Percentiles rank a stretch among this genome's conserved stretches.
Evolutionary conservation across 2,113 vertebrate genomes (phyloP).

Genomic region (Vicugna pacos): DNA sequence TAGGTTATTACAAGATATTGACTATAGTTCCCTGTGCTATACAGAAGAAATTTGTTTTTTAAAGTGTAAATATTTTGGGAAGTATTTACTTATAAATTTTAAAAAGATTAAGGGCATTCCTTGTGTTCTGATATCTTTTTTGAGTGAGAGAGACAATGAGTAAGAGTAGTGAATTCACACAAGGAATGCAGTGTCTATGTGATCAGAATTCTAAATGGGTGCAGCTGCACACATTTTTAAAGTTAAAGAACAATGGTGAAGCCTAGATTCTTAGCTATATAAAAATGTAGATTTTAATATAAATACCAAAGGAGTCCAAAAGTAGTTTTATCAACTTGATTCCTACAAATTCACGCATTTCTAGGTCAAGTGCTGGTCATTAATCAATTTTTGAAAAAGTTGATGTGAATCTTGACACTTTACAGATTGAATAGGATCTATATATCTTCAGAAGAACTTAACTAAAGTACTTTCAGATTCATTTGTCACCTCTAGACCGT

Average conservation of each 20-base stretch:
- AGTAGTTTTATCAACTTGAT: slow-evolving; percentile 60
- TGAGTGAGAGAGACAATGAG: not conserved
- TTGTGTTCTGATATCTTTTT: slow-evolving; percentile 15
- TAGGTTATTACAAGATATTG: no score
- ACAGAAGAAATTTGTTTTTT: not conserved
- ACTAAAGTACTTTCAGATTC: slow-evolving; percentile 59
- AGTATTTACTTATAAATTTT: slow-evolving; percentile 18
- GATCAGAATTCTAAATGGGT: slow-evolving; percentile 12
- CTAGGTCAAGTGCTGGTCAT: slow-evolving; percentile 62
- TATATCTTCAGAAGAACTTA: slow-evolving; percentile 52
- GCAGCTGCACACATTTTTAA: not conserved
- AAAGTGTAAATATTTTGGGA: slow-evolving; percentile 40
- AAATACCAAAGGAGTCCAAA: slow-evolving; percentile 48
- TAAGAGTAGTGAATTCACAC: not conserved
- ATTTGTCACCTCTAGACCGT: slow-evolving; percentile 43
- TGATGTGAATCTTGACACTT: slow-evolving; percentile 66
- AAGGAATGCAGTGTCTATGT: not conserved
- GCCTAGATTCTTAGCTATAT: slow-evolving; percentile 19
- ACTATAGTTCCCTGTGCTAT: no score
- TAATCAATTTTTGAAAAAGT: slow-evolving; percentile 65
- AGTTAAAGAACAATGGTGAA: slow-evolving; percentile 18
- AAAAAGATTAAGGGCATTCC: not conserved
- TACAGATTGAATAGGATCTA: slow-evolving; percentile 48
- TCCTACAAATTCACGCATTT: slow-evolving; percentile 54
- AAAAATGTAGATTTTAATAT: slow-evolving; percentile 61